phyloP scores from a whole-genome alignment of 2,797 vertebrate species.

The Emydoidea blandingii region DNA sequence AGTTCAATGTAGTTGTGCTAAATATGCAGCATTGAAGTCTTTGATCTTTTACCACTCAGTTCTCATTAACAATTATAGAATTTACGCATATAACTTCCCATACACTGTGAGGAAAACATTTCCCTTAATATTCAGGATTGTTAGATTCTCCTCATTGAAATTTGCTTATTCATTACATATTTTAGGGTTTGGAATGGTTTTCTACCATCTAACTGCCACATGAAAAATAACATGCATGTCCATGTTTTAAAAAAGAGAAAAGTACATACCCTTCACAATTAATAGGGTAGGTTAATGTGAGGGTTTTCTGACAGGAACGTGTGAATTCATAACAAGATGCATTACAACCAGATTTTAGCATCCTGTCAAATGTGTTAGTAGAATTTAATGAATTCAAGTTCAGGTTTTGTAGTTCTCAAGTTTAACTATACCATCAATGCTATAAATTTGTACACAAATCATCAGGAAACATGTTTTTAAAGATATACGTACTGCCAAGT shows the following conservation, averaged over 20 bases:
- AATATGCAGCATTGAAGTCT: not conserved
- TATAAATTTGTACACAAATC: not conserved
- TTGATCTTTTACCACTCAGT: not conserved
- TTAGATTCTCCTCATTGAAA: constrained; percentile 2
- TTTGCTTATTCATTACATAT: not conserved
- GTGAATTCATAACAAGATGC: constrained; percentile 66
- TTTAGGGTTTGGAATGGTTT: constrained; percentile 25
- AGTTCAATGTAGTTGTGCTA: not conserved
- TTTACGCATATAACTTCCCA: not conserved
- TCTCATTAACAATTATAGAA: not conserved
- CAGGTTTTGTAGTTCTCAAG: constrained; percentile 53
- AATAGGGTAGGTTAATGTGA: constrained; percentile 14
- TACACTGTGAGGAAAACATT: not conserved
- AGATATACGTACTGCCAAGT: constrained; percentile 22
- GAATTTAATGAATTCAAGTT: constrained; percentile 71
- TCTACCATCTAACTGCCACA: not conserved
- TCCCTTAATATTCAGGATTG: not conserved
- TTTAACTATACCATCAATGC: constrained; percentile 41
- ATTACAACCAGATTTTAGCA: constrained; percentile 53
- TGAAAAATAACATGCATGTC: not conserved
- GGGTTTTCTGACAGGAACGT: constrained; percentile 55
- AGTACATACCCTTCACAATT: not conserved
- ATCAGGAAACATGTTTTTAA: not conserved
- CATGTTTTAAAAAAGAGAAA: not conserved
- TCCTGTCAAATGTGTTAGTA: constrained; percentile 64